A percentile compares a stretch with the other conserved stretches of the same genome.
Evolutionary conservation across 2,113 vertebrate species (phyloP).

Genomic region (Holacanthus passer): DNA sequence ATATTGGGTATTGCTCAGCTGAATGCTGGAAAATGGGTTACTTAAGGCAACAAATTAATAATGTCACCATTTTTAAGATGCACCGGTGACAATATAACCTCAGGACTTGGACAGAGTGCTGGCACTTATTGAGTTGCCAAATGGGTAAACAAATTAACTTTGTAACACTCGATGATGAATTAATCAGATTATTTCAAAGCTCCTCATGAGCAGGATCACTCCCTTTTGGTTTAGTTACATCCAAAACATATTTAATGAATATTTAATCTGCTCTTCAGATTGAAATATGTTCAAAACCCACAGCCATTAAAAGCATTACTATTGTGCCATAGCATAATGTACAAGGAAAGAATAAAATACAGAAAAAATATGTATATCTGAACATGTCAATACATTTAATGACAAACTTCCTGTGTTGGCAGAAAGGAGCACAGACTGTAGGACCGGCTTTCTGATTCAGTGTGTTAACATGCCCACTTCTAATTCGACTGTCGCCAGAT

Average conservation of each 20-base stretch:
- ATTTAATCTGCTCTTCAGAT: conserved; percentile 70
- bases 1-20: conserved; percentile 66
- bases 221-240: conserved; percentile 41
- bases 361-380: conserved; percentile 76
- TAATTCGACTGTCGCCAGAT: conserved; percentile 21
- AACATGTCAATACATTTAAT: conserved; percentile 77
- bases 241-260: conserved; percentile 44
- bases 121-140: conserved; percentile 32
- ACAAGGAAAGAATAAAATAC: conserved; percentile 82
- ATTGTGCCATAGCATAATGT: conserved; percentile 79
- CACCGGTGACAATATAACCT: conserved; percentile 43
- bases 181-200: conserved; percentile 58
- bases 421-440: conserved; percentile 63
- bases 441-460: conserved; percentile 58
- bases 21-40: conserved; percentile 56
- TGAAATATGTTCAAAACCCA: conserved; percentile 76
- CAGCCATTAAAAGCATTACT: conserved; percentile 72
- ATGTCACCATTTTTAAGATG: conserved; percentile 41
- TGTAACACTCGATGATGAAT: conserved; percentile 54
- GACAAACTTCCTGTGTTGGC: conserved; percentile 70
- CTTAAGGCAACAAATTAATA: conserved; percentile 74
- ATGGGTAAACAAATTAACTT: conserved; percentile 31
- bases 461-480: conserved; percentile 74
- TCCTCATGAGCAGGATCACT: conserved; percentile 27
- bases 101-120: conserved; percentile 33